A percentile compares a stretch with the other conserved stretches of the same genome.
Conservation (phyloP, 2,888 invertebrate species). For the Mimachlamys varia region DNA sequence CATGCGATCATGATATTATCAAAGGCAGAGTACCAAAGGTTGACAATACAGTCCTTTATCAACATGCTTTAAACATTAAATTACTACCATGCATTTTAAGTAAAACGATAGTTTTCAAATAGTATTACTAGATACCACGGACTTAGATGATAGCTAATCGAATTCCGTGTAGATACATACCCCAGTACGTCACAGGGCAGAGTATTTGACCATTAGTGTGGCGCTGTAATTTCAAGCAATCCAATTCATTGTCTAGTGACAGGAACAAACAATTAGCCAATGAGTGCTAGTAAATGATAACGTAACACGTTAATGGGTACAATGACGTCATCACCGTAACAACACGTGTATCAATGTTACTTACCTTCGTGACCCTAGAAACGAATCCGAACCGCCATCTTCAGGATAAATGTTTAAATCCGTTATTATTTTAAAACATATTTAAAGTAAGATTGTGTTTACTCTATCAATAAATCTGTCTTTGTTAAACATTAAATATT, state of each 20-base stretch:
- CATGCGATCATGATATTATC: no score
- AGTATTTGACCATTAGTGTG: neutral
- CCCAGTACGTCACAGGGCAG: neutral
- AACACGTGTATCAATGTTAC: neutral
- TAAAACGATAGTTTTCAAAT: no score
- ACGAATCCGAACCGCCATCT: neutral
- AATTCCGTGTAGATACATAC: neutral
- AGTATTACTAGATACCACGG: no score
- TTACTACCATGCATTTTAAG: no score
- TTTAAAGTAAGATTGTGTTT: neutral
- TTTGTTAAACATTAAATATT: neutral
- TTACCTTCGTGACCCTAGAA: neutral
- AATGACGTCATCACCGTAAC: neutral
- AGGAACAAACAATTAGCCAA: neutral
- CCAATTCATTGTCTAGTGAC: neutral
- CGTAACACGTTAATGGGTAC: neutral
- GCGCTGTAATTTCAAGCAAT: neutral
- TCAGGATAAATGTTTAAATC: neutral
- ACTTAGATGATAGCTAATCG: no score
- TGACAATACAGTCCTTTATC: no score
- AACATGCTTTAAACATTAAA: no score
- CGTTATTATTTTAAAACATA: neutral
- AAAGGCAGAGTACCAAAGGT: no score
- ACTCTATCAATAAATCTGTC: neutral
- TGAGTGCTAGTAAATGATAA: neutral